phyloP scores from a whole-genome alignment of 2,888 invertebrate genomes.

The Gastrophysa polygoni region DNA sequence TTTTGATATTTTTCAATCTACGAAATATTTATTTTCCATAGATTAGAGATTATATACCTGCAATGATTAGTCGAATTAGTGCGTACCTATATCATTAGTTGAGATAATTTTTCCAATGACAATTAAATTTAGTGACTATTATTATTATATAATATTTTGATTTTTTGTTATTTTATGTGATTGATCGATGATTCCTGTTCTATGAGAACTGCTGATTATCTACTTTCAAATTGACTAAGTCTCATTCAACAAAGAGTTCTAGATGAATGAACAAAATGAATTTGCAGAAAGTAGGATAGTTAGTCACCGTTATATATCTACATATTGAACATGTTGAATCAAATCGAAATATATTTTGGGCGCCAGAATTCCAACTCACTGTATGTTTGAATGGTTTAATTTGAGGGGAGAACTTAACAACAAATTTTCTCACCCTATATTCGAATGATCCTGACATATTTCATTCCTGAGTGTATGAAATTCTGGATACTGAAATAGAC shows the following conservation, averaged over 20 bases:
- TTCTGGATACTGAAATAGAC: neutral
- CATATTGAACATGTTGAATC: too few species aligned
- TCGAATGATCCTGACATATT: too few species aligned
- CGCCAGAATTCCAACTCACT: too few species aligned
- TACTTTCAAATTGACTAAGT: neutral
- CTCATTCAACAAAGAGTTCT: neutral
- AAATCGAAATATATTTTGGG: neutral
- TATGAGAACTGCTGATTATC: conserved; percentile 15
- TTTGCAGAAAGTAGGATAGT: neutral
- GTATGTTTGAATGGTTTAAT: too few species aligned
- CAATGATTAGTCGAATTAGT: conserved; percentile 23
- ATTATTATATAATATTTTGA: conserved; percentile 13
- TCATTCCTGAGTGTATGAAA: conserved; percentile 4
- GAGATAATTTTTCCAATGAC: conserved; percentile 36
- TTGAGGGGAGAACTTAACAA: too few species aligned
- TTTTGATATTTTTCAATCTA: conserved; percentile 8
- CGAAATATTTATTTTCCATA: conserved; percentile 6
- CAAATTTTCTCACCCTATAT: neutral
- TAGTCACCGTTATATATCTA: neutral
- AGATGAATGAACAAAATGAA: neutral
- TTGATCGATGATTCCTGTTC: conserved; percentile 23
- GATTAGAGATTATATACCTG: conserved; percentile 21
- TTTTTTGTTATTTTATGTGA: conserved; percentile 29
- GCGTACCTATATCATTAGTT: conserved; percentile 31
- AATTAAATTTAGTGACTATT: conserved; percentile 35